Conservation (phyloP, 2,113 vertebrate species). For the Eurystomus gularis region DNA sequence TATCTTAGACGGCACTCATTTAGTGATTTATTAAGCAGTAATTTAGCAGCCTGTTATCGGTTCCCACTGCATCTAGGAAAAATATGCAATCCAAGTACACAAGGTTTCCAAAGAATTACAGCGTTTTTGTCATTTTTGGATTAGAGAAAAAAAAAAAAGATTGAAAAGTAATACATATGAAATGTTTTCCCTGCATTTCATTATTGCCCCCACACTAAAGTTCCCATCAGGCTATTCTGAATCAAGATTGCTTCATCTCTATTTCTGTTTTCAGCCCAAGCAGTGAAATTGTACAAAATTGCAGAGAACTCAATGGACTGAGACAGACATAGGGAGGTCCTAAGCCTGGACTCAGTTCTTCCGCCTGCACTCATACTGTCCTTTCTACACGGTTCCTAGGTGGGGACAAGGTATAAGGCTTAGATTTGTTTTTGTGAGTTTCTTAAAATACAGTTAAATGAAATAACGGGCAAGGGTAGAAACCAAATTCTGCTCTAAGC, state of each 20-base stretch:
- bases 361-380: background rate
- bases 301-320: background rate
- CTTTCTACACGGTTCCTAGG: background rate
- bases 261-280: background rate
- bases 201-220: background rate
- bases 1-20: slow-evolving; percentile 52
- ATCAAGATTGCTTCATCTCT: background rate
- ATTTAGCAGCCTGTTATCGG: slow-evolving; percentile 56
- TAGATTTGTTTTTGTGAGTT: background rate
- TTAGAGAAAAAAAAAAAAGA: background rate
- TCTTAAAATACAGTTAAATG: background rate
- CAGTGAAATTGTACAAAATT: background rate
- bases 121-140: slow-evolving; percentile 31
- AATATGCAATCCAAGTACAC: background rate
- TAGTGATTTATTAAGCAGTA: slow-evolving; percentile 62
- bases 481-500: background rate
- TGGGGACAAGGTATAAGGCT: background rate
- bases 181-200: slow-evolving; percentile 32
- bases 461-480: background rate
- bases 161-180: background rate
- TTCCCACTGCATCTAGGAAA: background rate
- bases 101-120: slow-evolving; percentile 20
- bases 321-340: background rate
- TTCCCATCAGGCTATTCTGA: background rate
- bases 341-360: background rate